Base-by-base conservation (phyloP, 2,797 vertebrate species). In the Pipistrellus kuhlii region DNA sequence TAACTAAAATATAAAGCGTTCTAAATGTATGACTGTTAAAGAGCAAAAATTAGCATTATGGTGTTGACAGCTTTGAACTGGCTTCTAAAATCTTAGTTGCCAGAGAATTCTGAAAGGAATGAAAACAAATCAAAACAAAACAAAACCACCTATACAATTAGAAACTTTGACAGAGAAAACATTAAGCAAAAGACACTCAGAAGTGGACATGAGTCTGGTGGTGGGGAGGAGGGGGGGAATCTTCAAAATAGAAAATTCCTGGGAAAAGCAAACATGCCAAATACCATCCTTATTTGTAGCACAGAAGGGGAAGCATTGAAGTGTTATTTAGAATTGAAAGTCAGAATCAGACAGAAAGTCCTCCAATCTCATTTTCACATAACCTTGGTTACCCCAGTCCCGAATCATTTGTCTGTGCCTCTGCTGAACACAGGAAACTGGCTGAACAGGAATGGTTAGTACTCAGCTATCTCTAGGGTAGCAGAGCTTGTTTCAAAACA, bases 181-280 rank as follows among this genome's bases (percentile, higher is more conserved):
- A 95, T 35, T 78, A 35, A 88, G 83, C 30, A 55, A 77, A 55
- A 89, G 57, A 96, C 55, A 89, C 75, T 48, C 8, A 89, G 35
- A 66, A 89, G 27, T 55, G 17, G 32, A 80, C 41, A 46, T 81
- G 93, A 62, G 6, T 10, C 78, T 10, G 44, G 27, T 30, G 59
- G 13, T 30, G 13, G 27, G 8, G 41, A 17, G 4, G 3, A 6
- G 53, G 5, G 4, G 88, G 81, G 69, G 18, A 92, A 81, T 77
- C 17, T 82, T 94, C 64, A 57, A 91, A 96, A 89, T 57, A 93
- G 95, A 97, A 95, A 93, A 91, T 64, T 94, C 91, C 82, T 92
- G 55, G 14, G 94, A 95, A 96, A 80, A 83, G 55, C 10, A 20
- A 51, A 83, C 32, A 14, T 95, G 77, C 82, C 85, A 96, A 75